These are phyloP conservation scores for Bilobella aurantiaca DNA, from an alignment of 1,140 invertebrate species.

Conservation along the genomic window DNA sequence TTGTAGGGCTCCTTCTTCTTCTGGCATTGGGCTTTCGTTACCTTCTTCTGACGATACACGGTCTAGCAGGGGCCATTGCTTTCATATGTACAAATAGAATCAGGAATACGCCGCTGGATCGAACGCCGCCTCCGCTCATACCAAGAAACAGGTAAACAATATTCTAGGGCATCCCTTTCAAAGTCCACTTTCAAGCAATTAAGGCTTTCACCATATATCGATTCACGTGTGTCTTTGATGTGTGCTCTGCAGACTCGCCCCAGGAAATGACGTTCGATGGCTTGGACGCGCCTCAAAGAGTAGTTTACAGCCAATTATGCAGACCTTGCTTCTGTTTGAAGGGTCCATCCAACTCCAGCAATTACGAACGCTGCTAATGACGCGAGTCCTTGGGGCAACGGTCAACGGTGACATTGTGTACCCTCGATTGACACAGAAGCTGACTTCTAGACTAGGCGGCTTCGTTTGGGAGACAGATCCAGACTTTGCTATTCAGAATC, in stretches of 20 bases:
- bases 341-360: slow-evolving; percentile 41
- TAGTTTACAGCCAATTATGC: slow-evolving; percentile 40
- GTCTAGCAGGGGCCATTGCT: slow-evolving; percentile 35
- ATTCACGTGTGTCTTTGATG: no score
- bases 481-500: slow-evolving; percentile 46
- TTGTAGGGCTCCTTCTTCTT: slow-evolving; percentile 34
- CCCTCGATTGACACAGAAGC: slow-evolving; percentile 44
- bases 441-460: slow-evolving; percentile 41
- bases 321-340: slow-evolving; percentile 46
- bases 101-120: slow-evolving; percentile 8
- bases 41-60: slow-evolving; percentile 26
- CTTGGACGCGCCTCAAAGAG: slow-evolving; percentile 38
- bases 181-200: no score
- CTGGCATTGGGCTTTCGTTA: slow-evolving; percentile 33
- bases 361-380: slow-evolving; percentile 42
- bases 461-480: slow-evolving; percentile 46
- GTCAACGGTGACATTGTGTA: slow-evolving; percentile 41
- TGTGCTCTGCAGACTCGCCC: slow-evolving; percentile 21
- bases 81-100: slow-evolving; percentile 36
- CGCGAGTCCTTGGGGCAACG: slow-evolving; percentile 42
- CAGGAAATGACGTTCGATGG: slow-evolving; percentile 43
- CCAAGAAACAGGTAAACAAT: slow-evolving; percentile 16
- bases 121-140: slow-evolving; percentile 18
- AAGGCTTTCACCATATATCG: no score
- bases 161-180: no score